A percentile compares a stretch with the other conserved stretches of the same genome.
These are phyloP conservation scores for Parnassius smintheus DNA, from an alignment of 2,888 invertebrate species.

Conservation along the genomic window DNA sequence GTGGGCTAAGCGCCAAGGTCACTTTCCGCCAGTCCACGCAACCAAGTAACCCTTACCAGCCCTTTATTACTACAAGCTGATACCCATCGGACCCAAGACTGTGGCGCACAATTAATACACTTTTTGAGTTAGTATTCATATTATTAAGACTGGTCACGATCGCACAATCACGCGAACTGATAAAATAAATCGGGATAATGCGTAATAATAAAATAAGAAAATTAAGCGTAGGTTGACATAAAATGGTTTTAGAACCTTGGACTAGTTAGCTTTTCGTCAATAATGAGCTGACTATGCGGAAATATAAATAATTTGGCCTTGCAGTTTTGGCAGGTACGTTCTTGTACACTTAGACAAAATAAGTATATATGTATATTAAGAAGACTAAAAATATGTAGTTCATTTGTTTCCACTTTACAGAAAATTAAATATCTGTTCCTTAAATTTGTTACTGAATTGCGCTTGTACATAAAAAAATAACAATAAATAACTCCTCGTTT, in stretches of 20 bases:
- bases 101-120: slow-evolving; percentile 57
- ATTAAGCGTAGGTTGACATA: slow-evolving; percentile 45
- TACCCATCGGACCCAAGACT: slow-evolving; percentile 58
- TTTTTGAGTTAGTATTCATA: slow-evolving; percentile 57
- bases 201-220: slow-evolving; percentile 58
- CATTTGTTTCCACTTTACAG: no score
- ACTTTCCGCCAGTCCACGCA: slow-evolving; percentile 72
- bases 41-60: slow-evolving; percentile 48
- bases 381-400: no score
- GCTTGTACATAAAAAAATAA: no score
- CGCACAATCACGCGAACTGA: slow-evolving; percentile 62
- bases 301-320: slow-evolving; percentile 16
- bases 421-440: no score
- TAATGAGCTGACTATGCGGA: slow-evolving; percentile 28
- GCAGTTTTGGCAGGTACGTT: neutral
- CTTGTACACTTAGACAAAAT: neutral
- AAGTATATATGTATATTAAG: no score
- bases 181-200: slow-evolving; percentile 64
- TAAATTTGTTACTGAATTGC: no score
- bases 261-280: slow-evolving; percentile 48
- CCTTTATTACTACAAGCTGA: slow-evolving; percentile 51
- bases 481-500: no score
- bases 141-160: slow-evolving; percentile 52
- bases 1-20: slow-evolving; percentile 67
- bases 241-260: slow-evolving; percentile 54